A percentile compares a stretch with the other conserved stretches of the same genome.
phyloP scores from a whole-genome alignment of 2,797 vertebrate species.

The Sardinella longiceps region DNA sequence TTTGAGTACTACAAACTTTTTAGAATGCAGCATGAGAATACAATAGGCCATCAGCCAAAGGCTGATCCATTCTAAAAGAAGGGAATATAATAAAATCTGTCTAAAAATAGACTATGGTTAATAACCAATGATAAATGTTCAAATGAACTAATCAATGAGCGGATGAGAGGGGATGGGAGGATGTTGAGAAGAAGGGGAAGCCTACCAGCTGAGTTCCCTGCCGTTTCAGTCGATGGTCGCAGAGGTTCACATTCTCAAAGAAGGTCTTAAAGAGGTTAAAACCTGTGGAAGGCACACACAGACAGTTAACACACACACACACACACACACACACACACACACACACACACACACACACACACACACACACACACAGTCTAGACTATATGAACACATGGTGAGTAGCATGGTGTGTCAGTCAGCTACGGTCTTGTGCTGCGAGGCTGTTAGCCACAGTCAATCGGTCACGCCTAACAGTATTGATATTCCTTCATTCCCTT shows the following conservation, averaged over 20 bases:
- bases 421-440: too few species aligned
- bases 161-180: not conserved
- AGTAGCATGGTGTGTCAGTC: too few species aligned
- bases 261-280: slow-evolving; percentile 99
- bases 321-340: not conserved
- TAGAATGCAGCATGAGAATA: too few species aligned
- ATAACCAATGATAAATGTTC: not conserved
- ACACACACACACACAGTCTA: not conserved
- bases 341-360: slow-evolving; percentile 16
- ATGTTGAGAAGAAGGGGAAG: not conserved
- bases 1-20: too few species aligned
- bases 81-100: not conserved
- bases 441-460: too few species aligned
- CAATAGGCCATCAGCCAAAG: too few species aligned
- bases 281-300: slow-evolving; percentile 75
- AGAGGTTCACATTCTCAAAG: slow-evolving; percentile 98
- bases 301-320: slow-evolving; percentile 19
- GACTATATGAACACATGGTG: too few species aligned
- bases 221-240: slow-evolving; percentile 96
- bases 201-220: slow-evolving; percentile 94
- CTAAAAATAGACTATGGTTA: not conserved
- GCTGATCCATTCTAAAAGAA: too few species aligned
- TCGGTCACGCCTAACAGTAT: too few species aligned
- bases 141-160: not conserved
- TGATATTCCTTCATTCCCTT: too few species aligned